phyloP scores from a whole-genome alignment of 2,888 invertebrate genomes.

The Trilocha varians region DNA sequence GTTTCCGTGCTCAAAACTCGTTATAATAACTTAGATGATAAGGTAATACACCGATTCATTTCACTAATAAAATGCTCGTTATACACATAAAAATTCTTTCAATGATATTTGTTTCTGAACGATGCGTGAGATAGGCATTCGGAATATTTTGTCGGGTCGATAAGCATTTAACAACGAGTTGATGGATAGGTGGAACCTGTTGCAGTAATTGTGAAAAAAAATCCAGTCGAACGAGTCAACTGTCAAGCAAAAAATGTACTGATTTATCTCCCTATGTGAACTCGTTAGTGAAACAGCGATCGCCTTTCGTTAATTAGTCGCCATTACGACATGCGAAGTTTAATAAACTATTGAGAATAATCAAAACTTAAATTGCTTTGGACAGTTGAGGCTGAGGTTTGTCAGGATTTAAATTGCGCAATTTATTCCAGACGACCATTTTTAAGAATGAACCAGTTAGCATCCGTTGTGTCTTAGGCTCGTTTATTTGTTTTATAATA shows the following conservation, averaged over 20 bases:
- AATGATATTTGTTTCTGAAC: constrained; percentile 5
- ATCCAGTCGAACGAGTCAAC: constrained; percentile 22
- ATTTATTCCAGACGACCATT: too few species aligned
- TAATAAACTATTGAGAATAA: neutral
- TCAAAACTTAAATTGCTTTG: too few species aligned
- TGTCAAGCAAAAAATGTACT: constrained; percentile 25
- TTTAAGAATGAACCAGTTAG: too few species aligned
- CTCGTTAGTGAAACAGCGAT: constrained; percentile 6
- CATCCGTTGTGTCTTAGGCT: too few species aligned
- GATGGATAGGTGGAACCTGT: constrained; percentile 19
- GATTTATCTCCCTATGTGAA: constrained; percentile 24
- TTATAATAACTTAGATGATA: neutral
- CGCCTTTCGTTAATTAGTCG: neutral
- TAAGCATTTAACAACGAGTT: constrained; percentile 2
- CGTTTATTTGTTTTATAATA: too few species aligned
- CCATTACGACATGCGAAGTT: neutral
- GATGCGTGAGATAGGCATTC: constrained; percentile 4
- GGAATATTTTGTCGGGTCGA: constrained; percentile 1
- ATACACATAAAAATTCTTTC: neutral
- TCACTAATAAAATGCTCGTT: neutral
- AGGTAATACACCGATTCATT: neutral
- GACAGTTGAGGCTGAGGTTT: too few species aligned
- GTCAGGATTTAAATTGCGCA: too few species aligned
- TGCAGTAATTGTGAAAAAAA: constrained; percentile 22
- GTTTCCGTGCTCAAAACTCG: neutral